These are phyloP conservation scores for Euproctis similis DNA, from an alignment of 2,888 invertebrate species.

Conservation along the genomic window DNA sequence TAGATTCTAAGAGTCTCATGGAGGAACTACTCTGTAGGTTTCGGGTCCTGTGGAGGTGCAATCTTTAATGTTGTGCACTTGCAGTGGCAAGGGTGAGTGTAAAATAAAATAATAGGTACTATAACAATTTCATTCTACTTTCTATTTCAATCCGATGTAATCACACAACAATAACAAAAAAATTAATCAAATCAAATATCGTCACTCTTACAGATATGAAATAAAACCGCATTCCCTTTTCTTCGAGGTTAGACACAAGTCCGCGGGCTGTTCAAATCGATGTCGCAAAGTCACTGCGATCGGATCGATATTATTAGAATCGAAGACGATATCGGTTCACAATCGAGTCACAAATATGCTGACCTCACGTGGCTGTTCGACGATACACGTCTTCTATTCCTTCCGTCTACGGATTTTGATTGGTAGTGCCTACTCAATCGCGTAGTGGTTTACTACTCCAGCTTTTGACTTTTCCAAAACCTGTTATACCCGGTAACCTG, in stretches of 20 bases:
- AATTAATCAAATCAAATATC: conserved; percentile 52
- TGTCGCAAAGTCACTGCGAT: conserved; percentile 66
- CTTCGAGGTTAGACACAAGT: conserved; percentile 51
- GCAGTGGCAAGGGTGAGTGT: too few relatives aligned
- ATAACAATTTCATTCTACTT: conserved; percentile 16
- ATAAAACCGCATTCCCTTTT: conserved; percentile 53
- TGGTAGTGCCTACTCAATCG: too few relatives aligned
- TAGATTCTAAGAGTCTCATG: too few relatives aligned
- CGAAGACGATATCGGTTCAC: conserved; percentile 67
- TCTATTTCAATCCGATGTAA: conserved; percentile 29
- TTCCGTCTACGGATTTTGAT: conserved; percentile 43
- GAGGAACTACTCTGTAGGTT: too few relatives aligned
- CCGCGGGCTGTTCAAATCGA: conserved; percentile 55
- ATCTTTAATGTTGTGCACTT: too few relatives aligned
- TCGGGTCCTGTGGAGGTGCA: too few relatives aligned
- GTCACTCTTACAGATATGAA: conserved; percentile 40
- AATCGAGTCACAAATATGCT: conserved; percentile 67
- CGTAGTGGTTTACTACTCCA: too few relatives aligned
- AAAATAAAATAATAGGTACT: too few relatives aligned
- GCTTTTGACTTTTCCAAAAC: too few relatives aligned
- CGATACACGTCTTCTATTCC: conserved; percentile 42
- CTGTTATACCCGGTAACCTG: too few relatives aligned
- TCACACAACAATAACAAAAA: conserved; percentile 29
- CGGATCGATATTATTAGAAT: conserved; percentile 68
- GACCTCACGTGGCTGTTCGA: conserved; percentile 66